Evolutionary conservation across 2,113 vertebrate genomes (phyloP), one percentile per base, ranked within the genome.

Genomic region (Channa argus): DNA sequence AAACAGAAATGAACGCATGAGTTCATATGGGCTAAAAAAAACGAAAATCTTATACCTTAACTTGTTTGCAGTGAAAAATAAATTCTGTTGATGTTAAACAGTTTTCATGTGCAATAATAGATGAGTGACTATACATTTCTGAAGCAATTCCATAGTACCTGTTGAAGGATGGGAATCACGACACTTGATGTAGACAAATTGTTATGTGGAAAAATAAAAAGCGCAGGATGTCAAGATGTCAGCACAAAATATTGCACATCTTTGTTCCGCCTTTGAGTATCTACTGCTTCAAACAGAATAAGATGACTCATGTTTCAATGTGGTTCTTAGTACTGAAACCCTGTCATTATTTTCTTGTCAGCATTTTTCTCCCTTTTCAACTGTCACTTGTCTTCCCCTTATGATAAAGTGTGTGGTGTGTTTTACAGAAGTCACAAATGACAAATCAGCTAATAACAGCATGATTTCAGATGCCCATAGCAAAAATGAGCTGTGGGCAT

Each of bases 251-350:
- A 38, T 9, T 45, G 50, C 3, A 33, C 5, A 14, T n/a, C 38
- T 14, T 14, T n/a, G 11, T 38, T 13, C 11, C 11, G 15, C 15
- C 13, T 51, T 41, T 33, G 6, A 47, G 43, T 15, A 45, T 12
- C 44, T 49, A 5, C 3, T 15, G 12, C 37, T 62, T 72, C 59
- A 63, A 72, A 63, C 59, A 54, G 70, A 46, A 54, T 47, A 44
- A 0, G 0, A 15, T 5, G 45, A 15, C 59, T 63, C 41, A 53
- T 46, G 33, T 63, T 43, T 15, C 59, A 24, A 12, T 69, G 3
- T 36, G 14, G 13, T 33, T n/a, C 24, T 62, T 39, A 24, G 4
- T 37, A 10, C 24, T 24, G 24, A 24, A 24, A 24, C 12, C 7
- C 10, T 7, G 14, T 5, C 9, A 37, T n/a, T 9, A 13, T 36